These are phyloP conservation scores for Ctenicera cuprea DNA, from an alignment of 2,888 invertebrate genomes.

Conservation along the genomic window DNA sequence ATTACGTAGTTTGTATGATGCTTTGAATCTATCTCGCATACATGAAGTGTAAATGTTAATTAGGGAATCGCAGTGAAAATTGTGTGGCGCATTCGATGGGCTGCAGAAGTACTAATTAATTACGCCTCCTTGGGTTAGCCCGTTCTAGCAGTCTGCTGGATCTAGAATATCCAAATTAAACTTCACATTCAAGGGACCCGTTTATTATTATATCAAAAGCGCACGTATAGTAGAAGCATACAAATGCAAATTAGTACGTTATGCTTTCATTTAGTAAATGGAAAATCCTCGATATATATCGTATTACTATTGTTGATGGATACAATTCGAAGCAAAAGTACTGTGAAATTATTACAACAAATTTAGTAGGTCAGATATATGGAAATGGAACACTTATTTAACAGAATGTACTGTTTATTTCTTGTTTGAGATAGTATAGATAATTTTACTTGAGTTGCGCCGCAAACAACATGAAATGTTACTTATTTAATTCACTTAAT, in stretches of 20 bases:
- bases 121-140: constrained; percentile 24
- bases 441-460: too few relatives aligned
- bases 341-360: too few relatives aligned
- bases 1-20: too few relatives aligned
- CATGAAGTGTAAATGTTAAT: background rate
- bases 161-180: constrained; percentile 21
- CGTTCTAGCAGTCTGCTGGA: constrained; percentile 13
- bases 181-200: background rate
- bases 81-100: constrained; percentile 3
- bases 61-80: background rate
- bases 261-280: constrained; percentile 25
- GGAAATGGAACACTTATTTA: too few relatives aligned
- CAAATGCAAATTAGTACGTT: constrained; percentile 28
- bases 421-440: too few relatives aligned
- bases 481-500: too few relatives aligned
- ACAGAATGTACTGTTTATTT: too few relatives aligned
- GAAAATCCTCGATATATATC: background rate
- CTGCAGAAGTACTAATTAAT: constrained; percentile 28
- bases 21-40: too few relatives aligned
- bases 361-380: too few relatives aligned
- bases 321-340: background rate
- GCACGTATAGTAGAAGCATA: constrained; percentile 6
- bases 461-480: too few relatives aligned
- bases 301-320: background rate
- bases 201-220: constrained; percentile 26